Percentiles rank a stretch among this genome's conserved stretches.
phyloP scores from a whole-genome alignment of 1,140 invertebrate genomes.

The Sinella curviseta region DNA sequence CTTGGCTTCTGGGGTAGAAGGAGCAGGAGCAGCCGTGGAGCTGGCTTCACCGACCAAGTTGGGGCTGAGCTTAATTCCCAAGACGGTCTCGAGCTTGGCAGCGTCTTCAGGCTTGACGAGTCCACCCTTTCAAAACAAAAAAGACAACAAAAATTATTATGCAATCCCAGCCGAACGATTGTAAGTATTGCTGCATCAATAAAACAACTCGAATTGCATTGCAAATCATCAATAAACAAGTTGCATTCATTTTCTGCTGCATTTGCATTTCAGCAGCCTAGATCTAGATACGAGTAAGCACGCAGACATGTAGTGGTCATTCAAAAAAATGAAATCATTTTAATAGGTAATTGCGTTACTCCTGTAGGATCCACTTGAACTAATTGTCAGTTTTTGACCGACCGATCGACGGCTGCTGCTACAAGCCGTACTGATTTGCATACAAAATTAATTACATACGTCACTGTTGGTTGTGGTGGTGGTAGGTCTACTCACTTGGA shows the following conservation, averaged over 20 bases:
- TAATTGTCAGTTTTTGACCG: background rate
- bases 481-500: constrained; percentile 40
- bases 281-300: no score
- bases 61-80: constrained; percentile 43
- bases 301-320: no score
- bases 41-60: constrained; percentile 26
- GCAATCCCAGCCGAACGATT: background rate
- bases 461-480: background rate
- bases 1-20: background rate
- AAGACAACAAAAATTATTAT: constrained; percentile 7
- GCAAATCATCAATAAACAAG: no score
- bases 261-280: no score
- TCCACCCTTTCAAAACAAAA: constrained; percentile 42
- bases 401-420: no score
- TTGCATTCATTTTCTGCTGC: no score
- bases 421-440: background rate
- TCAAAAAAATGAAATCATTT: background rate
- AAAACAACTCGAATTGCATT: background rate
- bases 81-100: constrained; percentile 23
- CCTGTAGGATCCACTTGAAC: background rate
- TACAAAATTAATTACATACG: background rate
- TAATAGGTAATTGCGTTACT: background rate
- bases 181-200: background rate
- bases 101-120: constrained; percentile 43
- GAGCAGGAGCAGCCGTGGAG: background rate